A percentile compares a stretch with the other conserved stretches of the same genome.
phyloP scores from a whole-genome alignment of 2,797 vertebrate species.

The Rousettus madagascariensis region DNA sequence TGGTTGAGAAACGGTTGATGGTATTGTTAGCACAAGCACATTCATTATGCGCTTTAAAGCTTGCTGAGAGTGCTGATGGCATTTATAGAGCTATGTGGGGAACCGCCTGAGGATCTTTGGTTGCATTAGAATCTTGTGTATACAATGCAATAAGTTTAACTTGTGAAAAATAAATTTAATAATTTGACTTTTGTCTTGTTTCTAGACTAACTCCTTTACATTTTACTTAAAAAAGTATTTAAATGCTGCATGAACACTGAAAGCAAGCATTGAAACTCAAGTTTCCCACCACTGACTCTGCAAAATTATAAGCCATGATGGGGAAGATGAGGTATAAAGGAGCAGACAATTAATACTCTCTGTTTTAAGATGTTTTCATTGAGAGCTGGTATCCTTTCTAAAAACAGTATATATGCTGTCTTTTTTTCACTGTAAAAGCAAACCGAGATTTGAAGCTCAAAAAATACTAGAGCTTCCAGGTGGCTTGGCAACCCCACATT shows the following conservation, averaged over 20 bases:
- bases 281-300: not conserved
- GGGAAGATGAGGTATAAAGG: slow-evolving; percentile 27
- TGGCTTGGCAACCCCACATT: not conserved
- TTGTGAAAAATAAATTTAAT: slow-evolving; percentile 45
- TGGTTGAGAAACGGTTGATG: slow-evolving; percentile 70
- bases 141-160: not conserved
- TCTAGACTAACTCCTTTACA: not conserved
- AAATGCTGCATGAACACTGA: slow-evolving; percentile 48
- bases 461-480: not conserved
- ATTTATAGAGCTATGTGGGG: slow-evolving; percentile 33
- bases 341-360: not conserved
- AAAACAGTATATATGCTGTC: not conserved
- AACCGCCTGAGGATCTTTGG: not conserved
- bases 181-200: slow-evolving; percentile 50
- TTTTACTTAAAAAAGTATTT: slow-evolving; percentile 25
- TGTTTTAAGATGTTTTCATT: slow-evolving; percentile 70
- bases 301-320: not conserved
- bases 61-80: slow-evolving; percentile 33
- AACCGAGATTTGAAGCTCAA: not conserved
- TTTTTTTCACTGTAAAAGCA: slow-evolving; percentile 46
- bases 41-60: not conserved
- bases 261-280: slow-evolving; percentile 43
- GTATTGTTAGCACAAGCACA: slow-evolving; percentile 64
- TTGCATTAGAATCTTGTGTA: not conserved
- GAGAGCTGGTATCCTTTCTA: slow-evolving; percentile 45